Evolutionary conservation across 2,113 vertebrate genomes (phyloP), one percentile per base, ranked within the genome.

Genomic region (Neogobius melanostomus): DNA sequence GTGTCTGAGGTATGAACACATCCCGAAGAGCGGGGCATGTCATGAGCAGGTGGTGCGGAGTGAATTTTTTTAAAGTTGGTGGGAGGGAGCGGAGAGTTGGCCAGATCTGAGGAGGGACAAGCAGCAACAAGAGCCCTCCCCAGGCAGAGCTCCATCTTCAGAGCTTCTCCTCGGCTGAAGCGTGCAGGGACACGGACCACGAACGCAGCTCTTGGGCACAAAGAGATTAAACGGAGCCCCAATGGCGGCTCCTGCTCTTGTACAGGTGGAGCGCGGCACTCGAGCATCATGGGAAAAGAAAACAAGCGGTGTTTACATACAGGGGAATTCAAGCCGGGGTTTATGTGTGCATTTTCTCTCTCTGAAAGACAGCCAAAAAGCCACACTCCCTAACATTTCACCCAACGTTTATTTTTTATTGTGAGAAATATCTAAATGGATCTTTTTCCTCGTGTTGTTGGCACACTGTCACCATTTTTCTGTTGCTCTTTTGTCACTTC

Each of bases 181-280:
- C 93, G 93, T 92, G 94, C 93, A 94, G 90, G 90, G 93, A 92
- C 94, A 92, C 69, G 88, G 92, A 84, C 88, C 87, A 86, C 83
- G 78, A 75, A 89, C 91, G 89, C 89, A 85, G 93, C 93, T 94
- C 93, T 86, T 79, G 93, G 93, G 93, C 90, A 93, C 68, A 93
- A 59, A 66, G 82, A 94, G 92, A 95, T 96, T 94, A 95, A 90
- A 91, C 92, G 88, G 93, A 92, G 74, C 68, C 4, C 11, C 6
- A 91, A 92, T 52, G 73, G 88, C 70, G 82, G 82, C 79, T 86
- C 75, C 79, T 28, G 61, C 80, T 75, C 74, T 74, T 42, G 11
- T 15, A 43, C 56, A 59, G 12, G 17, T 53, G 46, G 2, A 10
- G n/a, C 10, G 42, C 68, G 79, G 36, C 16, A 43, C 42, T 7